Evolutionary conservation across 2,888 invertebrate genomes (phyloP), one percentile per base, ranked within the genome.

Genomic region (Vandiemenella viatica): DNA sequence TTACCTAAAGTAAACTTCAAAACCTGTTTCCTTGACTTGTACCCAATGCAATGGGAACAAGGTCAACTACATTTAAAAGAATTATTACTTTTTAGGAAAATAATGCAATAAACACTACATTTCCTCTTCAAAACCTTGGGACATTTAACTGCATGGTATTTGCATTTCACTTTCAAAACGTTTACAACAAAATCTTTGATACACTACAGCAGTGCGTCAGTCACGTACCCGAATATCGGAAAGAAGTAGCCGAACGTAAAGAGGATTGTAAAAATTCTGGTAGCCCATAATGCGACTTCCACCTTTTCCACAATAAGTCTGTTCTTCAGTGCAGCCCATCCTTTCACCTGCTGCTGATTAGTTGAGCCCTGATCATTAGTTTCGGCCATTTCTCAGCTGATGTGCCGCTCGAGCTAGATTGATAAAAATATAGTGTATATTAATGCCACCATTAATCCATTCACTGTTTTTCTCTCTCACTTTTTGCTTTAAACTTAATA

Each of bases 241-340:
- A 95, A 65, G 45, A 93, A 71, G 68, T 92, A 96, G 61, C 80
- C 79, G 58, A 89, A 63, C 15, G 88, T 81, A 65, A 86, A 92
- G 15, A 89, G 62, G 20, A 96, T 77, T 1, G 90, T 87, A 50
- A 89, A 73, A 19, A 93, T 65, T 59, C 97, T 74, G 26, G 91
- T 85, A 15, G 80, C 75, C 89, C 93, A 95, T 50, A 93, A 70
- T 1, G 83, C 82, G 41, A 88, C 82, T 61, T 90, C 88, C 47
- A 93, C 77, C 73, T 89, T 91, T 65, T 93, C 85, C 43, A 78
- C 77, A 32, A 79, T 72, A 55, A 91, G 68, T 60, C 88, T 86
- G 37, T 77, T 73, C 61, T 80, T 80, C 40, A 89, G 66, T 16
- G 76, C 76, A 0, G 74, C 73, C 57, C 80, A 70, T 49, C 80